phyloP scores from a whole-genome alignment of 2,888 invertebrate genomes.

The Micropterix aruncella region DNA sequence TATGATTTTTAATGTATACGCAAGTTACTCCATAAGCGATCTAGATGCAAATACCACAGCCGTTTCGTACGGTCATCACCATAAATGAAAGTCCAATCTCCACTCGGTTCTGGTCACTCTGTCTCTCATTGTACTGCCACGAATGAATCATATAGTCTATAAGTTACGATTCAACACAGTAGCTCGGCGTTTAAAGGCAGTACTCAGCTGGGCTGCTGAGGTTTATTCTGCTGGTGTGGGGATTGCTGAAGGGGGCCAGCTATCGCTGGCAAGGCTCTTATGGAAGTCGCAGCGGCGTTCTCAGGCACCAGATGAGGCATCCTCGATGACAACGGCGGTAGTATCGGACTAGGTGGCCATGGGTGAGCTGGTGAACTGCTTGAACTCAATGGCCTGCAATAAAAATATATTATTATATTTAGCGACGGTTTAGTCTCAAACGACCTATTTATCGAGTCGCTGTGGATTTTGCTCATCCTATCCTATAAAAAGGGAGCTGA shows the following conservation, averaged over 20 bases:
- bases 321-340: slow-evolving; percentile 55
- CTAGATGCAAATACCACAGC: too few relatives aligned
- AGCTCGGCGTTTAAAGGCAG: slow-evolving; percentile 43
- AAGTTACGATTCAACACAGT: slow-evolving; percentile 29
- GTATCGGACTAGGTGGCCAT: slow-evolving; percentile 68
- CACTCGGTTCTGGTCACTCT: not conserved
- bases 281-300: slow-evolving; percentile 31
- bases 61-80: too few relatives aligned
- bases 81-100: too few relatives aligned
- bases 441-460: too few relatives aligned
- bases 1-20: too few relatives aligned
- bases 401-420: not conserved
- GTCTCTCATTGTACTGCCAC: not conserved
- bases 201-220: slow-evolving; percentile 41
- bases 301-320: slow-evolving; percentile 62
- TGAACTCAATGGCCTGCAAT: slow-evolving; percentile 43
- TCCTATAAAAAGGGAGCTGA: too few relatives aligned
- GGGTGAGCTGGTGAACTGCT: slow-evolving; percentile 48
- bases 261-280: slow-evolving; percentile 27
- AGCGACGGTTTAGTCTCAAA: too few relatives aligned
- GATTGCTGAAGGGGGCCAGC: slow-evolving; percentile 5
- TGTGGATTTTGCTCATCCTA: too few relatives aligned
- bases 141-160: not conserved
- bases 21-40: too few relatives aligned
- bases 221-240: slow-evolving; percentile 23